Conservation (phyloP, 2,113 vertebrate genomes). For the Anolis carolinensis region DNA sequence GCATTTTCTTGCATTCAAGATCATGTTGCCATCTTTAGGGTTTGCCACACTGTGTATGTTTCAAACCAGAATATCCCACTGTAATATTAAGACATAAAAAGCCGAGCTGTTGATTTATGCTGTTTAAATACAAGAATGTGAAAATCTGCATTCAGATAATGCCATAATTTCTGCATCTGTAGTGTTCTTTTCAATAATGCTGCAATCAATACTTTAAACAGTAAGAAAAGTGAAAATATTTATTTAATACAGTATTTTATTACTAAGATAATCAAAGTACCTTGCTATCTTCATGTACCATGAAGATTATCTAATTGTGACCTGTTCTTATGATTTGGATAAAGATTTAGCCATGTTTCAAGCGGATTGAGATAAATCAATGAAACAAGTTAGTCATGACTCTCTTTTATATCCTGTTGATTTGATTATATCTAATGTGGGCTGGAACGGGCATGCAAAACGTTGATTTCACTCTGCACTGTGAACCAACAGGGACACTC, state of each 20-base stretch:
- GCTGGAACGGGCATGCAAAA: no score
- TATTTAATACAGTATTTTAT: background rate
- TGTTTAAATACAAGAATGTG: background rate
- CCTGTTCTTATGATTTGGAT: background rate
- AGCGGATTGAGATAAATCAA: background rate
- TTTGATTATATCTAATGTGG: no score
- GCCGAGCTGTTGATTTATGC: background rate
- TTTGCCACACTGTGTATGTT: background rate
- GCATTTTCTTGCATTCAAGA: background rate
- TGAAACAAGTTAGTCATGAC: background rate
- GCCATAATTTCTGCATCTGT: background rate
- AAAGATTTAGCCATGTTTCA: background rate
- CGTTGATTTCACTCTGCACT: no score
- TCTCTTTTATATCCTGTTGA: background rate
- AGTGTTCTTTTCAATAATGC: background rate
- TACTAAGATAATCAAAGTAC: background rate
- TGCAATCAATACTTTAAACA: background rate
- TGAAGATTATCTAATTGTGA: rapidly evolving
- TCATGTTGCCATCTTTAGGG: background rate
- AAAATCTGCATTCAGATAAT: background rate
- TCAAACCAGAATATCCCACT: rapidly evolving
- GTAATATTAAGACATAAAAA: background rate
- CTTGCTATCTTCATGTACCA: background rate
- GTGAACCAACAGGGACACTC: no score
- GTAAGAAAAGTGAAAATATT: background rate